Evolutionary conservation across 2,113 vertebrate genomes (phyloP).

Genomic region (Hirundichthys speculiger): DNA sequence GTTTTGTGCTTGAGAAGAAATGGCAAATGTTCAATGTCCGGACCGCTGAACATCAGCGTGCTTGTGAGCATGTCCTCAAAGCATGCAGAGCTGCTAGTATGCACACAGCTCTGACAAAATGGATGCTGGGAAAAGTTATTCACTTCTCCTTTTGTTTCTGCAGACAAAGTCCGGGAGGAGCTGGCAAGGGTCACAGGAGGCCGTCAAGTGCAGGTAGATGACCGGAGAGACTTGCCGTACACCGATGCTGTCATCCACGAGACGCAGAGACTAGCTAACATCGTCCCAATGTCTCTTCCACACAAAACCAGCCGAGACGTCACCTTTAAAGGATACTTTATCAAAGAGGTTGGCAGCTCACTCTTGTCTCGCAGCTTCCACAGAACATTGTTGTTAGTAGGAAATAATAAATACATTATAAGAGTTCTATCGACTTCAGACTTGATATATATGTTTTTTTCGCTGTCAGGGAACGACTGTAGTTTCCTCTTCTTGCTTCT

Average conservation of each 20-base stretch:
- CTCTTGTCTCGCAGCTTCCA: too few relatives aligned
- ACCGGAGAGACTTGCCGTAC: constrained; percentile 70
- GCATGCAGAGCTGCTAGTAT: background rate
- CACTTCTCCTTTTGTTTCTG: background rate
- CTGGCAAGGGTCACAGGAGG: constrained; percentile 64
- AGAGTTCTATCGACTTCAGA: background rate
- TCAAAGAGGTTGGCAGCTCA: constrained; percentile 35
- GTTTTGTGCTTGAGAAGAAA: too few relatives aligned
- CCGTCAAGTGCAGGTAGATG: constrained; percentile 55
- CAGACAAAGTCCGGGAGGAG: constrained; percentile 76
- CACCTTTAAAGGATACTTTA: constrained; percentile 60
- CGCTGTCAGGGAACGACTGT: constrained; percentile 66
- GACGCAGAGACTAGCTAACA: constrained; percentile 71
- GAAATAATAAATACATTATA: background rate
- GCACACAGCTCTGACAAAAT: background rate
- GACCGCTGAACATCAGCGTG: background rate
- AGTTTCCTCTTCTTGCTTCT: constrained; percentile 71
- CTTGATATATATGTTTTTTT: background rate
- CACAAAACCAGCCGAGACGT: constrained; percentile 60
- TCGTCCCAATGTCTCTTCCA: constrained; percentile 58
- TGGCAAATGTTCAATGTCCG: background rate
- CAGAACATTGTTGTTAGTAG: too few relatives aligned
- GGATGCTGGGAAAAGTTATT: rapidly evolving
- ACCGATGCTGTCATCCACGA: constrained; percentile 79
- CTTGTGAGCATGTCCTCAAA: background rate